Conservation (phyloP, 2,888 invertebrate species). For the Tenthredo mesomela region DNA sequence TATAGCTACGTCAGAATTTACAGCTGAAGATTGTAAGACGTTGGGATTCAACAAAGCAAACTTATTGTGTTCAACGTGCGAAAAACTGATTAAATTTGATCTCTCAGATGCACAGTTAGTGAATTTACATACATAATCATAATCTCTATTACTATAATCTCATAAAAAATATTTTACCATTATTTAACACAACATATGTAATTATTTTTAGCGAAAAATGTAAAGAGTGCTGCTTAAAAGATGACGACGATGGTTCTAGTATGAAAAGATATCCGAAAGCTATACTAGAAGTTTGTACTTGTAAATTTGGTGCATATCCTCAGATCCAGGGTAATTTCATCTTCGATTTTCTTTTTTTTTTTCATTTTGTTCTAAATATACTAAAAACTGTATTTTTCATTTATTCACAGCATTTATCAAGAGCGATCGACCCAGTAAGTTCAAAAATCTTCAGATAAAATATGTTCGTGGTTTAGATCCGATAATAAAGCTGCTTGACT, state of each 20-base stretch:
- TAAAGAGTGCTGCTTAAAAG: constrained; percentile 89
- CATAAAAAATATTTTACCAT: neutral
- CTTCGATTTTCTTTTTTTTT: neutral
- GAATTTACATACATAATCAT: too few relatives aligned
- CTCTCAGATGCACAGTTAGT: constrained; percentile 83
- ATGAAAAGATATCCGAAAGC: constrained; percentile 93
- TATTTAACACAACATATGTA: neutral
- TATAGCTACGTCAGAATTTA: constrained; percentile 80
- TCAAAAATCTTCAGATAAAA: constrained; percentile 94
- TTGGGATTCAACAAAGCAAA: constrained; percentile 93
- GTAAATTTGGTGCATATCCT: constrained; percentile 98
- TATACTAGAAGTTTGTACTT: constrained; percentile 97
- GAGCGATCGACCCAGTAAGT: constrained; percentile 93
- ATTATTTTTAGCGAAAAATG: constrained; percentile 82
- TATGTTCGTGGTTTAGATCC: constrained; percentile 97
- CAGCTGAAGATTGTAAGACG: constrained; percentile 90
- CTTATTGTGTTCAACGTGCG: constrained; percentile 93
- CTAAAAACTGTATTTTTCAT: neutral
- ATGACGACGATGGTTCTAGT: constrained; percentile 82
- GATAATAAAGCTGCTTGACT: constrained; percentile 93
- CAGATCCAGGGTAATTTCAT: constrained; percentile 89
- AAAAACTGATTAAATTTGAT: constrained; percentile 88
- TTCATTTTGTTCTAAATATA: neutral
- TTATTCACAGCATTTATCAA: constrained; percentile 91
- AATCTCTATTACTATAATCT: constrained; percentile 19